Conservation (phyloP, 2,113 vertebrate genomes). For the Thryonomys swinderianus region DNA sequence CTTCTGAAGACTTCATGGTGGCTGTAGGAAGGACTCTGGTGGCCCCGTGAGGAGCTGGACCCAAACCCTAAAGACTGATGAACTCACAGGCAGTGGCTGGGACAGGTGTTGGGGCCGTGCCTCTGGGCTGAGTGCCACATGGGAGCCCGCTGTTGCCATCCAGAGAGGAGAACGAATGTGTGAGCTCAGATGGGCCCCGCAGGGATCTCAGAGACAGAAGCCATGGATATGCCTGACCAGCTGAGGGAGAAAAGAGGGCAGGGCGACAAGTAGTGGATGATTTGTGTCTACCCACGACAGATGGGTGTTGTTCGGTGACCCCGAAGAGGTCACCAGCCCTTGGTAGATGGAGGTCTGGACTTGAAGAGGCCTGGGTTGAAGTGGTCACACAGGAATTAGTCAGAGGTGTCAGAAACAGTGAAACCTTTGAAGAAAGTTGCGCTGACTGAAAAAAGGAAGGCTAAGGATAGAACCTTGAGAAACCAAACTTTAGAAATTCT, state of each 20-base stretch:
- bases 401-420: background rate
- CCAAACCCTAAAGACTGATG: background rate
- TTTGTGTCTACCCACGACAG: background rate
- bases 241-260: background rate
- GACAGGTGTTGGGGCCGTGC: background rate
- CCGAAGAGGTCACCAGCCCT: background rate
- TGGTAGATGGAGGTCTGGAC: background rate
- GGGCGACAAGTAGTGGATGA: background rate
- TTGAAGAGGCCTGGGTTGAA: background rate
- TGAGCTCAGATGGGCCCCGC: background rate
- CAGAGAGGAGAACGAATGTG: background rate
- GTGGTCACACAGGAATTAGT: background rate
- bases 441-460: background rate
- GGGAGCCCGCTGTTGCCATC: background rate
- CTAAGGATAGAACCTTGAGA: background rate
- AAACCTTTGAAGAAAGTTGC: background rate
- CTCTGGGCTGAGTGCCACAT: background rate
- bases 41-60: background rate
- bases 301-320: background rate
- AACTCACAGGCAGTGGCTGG: background rate
- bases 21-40: background rate
- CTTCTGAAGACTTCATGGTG: rapidly evolving
- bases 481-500: background rate
- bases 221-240: too few species aligned
- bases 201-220: background rate